A percentile compares a stretch with the other conserved stretches of the same genome.
Conservation (phyloP, 2,113 vertebrate genomes). For the Upupa epops region DNA sequence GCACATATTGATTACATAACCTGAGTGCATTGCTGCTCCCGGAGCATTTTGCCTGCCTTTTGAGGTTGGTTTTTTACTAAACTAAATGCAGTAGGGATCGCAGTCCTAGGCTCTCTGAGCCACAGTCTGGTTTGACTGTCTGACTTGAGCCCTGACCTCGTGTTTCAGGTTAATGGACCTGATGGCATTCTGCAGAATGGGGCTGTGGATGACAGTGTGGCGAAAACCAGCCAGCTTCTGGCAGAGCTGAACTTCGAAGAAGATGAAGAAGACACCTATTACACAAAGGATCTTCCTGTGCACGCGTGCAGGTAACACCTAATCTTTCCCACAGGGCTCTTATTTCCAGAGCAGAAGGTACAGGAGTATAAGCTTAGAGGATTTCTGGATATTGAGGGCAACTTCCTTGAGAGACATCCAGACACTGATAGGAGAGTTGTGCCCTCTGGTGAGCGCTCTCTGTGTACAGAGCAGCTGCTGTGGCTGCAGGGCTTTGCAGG, state of each 20-base stretch:
- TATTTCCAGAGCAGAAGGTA: background rate
- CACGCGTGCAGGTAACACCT: constrained; percentile 93
- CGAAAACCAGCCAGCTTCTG: constrained; percentile 92
- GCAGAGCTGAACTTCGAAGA: constrained; percentile 97
- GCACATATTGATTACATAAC: accelerated
- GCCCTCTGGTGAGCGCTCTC: background rate
- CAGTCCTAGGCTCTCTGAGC: background rate
- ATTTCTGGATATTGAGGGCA: background rate
- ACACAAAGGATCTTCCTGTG: constrained; percentile 95
- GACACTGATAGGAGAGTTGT: background rate
- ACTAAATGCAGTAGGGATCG: background rate
- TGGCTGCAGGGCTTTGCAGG: background rate
- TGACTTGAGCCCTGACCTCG: background rate
- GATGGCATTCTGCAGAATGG: constrained; percentile 93
- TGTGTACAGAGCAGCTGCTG: background rate
- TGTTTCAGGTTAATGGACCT: constrained; percentile 86
- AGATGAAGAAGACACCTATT: constrained; percentile 96
- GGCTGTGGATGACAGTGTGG: constrained; percentile 87
- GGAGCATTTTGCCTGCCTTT: background rate
- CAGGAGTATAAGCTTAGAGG: background rate
- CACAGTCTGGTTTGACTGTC: background rate
- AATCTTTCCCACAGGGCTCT: accelerated
- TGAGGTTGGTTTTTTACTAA: background rate
- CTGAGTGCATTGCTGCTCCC: background rate
- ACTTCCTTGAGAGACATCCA: background rate